Base-by-base conservation (phyloP, 92 coral and sea anemone genomes). In the Zoanthus gigantus region DNA sequence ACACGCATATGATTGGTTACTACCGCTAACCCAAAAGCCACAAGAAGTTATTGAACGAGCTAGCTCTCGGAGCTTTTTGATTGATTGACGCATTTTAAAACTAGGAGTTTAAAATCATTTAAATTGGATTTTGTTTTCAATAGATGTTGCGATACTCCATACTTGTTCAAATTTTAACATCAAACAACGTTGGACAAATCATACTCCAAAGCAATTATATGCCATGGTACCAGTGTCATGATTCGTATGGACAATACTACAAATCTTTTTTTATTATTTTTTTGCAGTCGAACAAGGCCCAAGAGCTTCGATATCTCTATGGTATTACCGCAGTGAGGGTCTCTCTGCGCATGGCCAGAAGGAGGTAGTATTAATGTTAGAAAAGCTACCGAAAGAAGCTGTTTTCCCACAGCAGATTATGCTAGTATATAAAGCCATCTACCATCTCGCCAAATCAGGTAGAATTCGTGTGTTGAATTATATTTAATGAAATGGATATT, bases 331-430 rank as follows among this genome's bases (percentile, higher is more conserved):
- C 45, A 78, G 83, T 65, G 71, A 78, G 11, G 83, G 83, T 15
- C 54, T 78, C 60, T 63, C 37, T 17, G 54, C 72, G 53, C 53
- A 78, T 58, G 83, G 83, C 54, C 83, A 78, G 71, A 78, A 78
- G 83, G 83, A 78, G 44, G 83, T 78, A 28, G 72, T 78, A 17
- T 31, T 78, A 11, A 13, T 78, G 72, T 34, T 78, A 10, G 83
- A 78, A 77, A 57, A 88, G 17, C 85, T 84, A 7, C 92, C 79
- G 31, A 93, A 83, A 72, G 98, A 96, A 78, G 94, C 93, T 29
- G 76, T 95, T 46, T 93, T 95, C 34, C 98, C 98, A 4, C 93
- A 86, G 45, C 95, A 93, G 61, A 83, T 96, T 83, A 68, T 96
- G 23, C 88, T 94, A 71, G 87, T 93, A 17, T 96, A 80, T 89